phyloP scores from a whole-genome alignment of 2,113 vertebrate species.

The Aegypius monachus region DNA sequence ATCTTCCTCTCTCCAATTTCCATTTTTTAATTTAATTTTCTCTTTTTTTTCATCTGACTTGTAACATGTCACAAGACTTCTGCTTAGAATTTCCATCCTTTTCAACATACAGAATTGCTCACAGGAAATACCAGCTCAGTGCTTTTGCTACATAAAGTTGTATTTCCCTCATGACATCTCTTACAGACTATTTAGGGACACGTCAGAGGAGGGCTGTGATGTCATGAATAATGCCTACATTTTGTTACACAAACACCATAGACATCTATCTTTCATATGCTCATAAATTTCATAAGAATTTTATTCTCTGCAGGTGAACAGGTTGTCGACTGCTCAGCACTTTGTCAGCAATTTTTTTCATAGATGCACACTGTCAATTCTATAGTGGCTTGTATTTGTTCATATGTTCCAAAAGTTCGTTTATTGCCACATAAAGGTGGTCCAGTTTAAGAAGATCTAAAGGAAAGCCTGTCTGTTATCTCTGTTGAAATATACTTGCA shows the following conservation, averaged over 20 bases:
- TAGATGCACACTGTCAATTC: neutral
- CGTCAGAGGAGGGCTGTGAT: neutral
- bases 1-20: neutral
- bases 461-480: neutral
- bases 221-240: neutral
- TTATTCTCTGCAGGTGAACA: neutral
- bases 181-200: neutral
- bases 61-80: neutral
- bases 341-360: neutral
- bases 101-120: neutral
- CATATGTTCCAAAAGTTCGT: neutral
- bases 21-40: neutral
- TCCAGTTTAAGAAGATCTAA: constrained; percentile 7
- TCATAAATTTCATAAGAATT: neutral
- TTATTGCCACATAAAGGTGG: neutral
- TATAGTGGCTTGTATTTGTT: neutral
- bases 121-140: neutral
- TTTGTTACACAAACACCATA: neutral
- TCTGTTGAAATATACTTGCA: neutral
- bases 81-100: neutral
- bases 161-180: neutral
- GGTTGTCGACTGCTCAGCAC: neutral
- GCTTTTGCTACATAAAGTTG: neutral
- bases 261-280: neutral
- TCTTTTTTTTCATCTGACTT: neutral